Base-by-base conservation (phyloP, 2,113 vertebrate genomes). In the Silurus glanis region DNA sequence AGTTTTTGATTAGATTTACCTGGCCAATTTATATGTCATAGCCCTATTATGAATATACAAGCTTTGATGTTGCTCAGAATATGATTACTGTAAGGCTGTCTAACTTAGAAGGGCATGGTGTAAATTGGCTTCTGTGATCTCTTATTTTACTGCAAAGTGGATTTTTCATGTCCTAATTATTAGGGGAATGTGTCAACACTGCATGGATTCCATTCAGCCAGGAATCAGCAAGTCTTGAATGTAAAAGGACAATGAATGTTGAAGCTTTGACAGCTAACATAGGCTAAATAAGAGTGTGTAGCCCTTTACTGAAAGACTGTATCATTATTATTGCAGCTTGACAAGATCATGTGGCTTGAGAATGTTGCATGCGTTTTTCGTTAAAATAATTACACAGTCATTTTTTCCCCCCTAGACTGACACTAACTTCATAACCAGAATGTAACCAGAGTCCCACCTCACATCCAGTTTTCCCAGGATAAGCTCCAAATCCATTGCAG, bases 81-180 rank as follows among this genome's bases (percentile, higher is more conserved):
- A 78, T n/a, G 61, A 56, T 82, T 74, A 5, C 47, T 74, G 47
- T 16, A 53, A 55, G 80, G 4, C 28, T 37, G 67, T 58, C 53
- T 72, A 51, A 49, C 9, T 23, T 74, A 49, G 45, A 74, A 75
- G 83, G 23, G 58, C 49, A 72, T 23, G 45, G 83, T 86, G 80
- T 59, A 86, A 84, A 86, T 80, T 83, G 84, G 25, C 28, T 66
- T 49, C 85, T 86, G 81, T 86, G 74, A 80, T 86, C 74, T 81
- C 49, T 83, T 13, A 71, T 74, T 67, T 72, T 25, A 80, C 45
- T 66, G 58, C n/a, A 80, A 89, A 83, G 16, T 80, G 67, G 59
- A 86, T 81, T 79, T 84, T 14, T 45, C n/a, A 72, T n/a, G 53
- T 72, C 19, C 55, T 86, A 64, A 86, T 86, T 84, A 82, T 53